phyloP scores from a whole-genome alignment of 2,113 vertebrate genomes.

The Trogon melanurus region DNA sequence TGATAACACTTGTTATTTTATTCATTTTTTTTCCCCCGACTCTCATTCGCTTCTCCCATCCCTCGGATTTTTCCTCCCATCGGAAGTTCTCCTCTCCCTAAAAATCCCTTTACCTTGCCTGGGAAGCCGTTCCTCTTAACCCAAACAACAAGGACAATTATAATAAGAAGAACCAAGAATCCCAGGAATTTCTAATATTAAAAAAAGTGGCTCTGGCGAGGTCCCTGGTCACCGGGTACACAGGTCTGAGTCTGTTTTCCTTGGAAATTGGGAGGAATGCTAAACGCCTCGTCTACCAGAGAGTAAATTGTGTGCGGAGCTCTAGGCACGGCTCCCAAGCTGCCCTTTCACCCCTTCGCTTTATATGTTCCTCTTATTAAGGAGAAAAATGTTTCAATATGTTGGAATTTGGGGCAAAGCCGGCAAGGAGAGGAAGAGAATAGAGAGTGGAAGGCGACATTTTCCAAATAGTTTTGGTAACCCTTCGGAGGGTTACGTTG shows the following conservation, averaged over 20 bases:
- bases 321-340: conserved; percentile 88
- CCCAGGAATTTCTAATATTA: conserved; percentile 59
- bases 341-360: conserved; percentile 97
- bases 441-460: conserved; percentile 67
- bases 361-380: conserved; percentile 97
- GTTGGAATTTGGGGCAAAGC: conserved; percentile 80
- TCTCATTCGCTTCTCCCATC: neutral
- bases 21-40: neutral
- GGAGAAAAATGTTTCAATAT: conserved; percentile 99
- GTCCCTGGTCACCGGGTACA: neutral
- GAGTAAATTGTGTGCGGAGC: conserved; percentile 76
- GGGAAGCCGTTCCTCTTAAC: neutral
- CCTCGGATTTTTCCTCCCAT: neutral
- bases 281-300: conserved; percentile 65
- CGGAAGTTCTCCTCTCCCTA: neutral
- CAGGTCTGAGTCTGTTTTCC: conserved; percentile 74
- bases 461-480: conserved; percentile 57
- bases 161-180: conserved; percentile 53
- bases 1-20: neutral
- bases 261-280: conserved; percentile 82
- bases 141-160: conserved; percentile 17
- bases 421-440: conserved; percentile 65
- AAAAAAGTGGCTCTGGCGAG: conserved; percentile 42
- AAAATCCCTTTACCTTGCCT: conserved; percentile 4
- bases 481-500: neutral